Conservation (phyloP, 2,888 invertebrate genomes). For the Timema cristinae region DNA sequence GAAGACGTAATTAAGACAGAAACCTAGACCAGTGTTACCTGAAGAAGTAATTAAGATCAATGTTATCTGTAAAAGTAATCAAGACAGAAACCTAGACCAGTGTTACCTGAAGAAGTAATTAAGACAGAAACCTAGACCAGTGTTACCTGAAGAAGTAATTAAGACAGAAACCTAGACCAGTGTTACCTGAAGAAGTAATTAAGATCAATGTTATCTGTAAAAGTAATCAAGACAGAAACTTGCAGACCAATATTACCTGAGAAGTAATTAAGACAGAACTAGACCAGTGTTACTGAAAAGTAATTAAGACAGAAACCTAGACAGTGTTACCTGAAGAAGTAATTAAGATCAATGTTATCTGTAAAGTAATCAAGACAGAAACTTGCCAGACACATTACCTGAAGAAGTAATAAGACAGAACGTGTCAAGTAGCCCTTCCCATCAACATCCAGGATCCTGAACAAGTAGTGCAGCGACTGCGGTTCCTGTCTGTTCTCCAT, state of each 20-base stretch:
- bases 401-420: too few relatives aligned
- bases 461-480: constrained; percentile 86
- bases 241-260: constrained; percentile 50
- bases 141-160: constrained; percentile 86
- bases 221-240: too few relatives aligned
- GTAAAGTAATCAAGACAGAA: too few relatives aligned
- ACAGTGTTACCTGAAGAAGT: constrained; percentile 81
- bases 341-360: too few relatives aligned
- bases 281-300: too few relatives aligned
- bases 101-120: constrained; percentile 79
- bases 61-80: constrained; percentile 79
- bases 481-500: constrained; percentile 89
- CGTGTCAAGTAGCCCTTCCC: constrained; percentile 82
- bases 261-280: constrained; percentile 87
- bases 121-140: too few relatives aligned
- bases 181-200: constrained; percentile 81
- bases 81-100: constrained; percentile 42
- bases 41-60: constrained; percentile 73
- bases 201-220: too few relatives aligned
- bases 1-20: too few relatives aligned
- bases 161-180: too few relatives aligned
- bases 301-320: too few relatives aligned
- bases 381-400: too few relatives aligned
- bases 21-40: too few relatives aligned
- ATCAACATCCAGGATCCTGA: constrained; percentile 86